phyloP scores from a whole-genome alignment of 2,888 invertebrate species.

The Flexamia atlantica region DNA sequence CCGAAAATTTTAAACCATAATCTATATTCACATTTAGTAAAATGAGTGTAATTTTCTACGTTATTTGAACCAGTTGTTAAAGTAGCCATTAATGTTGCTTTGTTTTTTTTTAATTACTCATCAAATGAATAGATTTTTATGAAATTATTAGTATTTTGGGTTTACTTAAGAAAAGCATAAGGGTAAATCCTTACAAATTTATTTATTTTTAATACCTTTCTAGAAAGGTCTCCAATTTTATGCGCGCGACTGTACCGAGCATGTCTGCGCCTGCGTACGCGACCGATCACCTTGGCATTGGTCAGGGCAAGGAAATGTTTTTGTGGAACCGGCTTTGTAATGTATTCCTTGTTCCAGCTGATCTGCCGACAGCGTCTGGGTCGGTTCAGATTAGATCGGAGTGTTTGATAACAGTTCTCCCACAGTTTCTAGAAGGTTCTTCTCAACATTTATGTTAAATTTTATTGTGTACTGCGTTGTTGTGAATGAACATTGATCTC shows the following conservation, averaged over 20 bases:
- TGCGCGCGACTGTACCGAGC: neutral
- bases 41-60: no score
- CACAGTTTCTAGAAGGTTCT: constrained; percentile 9
- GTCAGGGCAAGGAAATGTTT: neutral
- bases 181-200: no score
- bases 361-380: neutral
- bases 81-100: no score
- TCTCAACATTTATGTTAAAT: neutral
- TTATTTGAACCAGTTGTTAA: no score
- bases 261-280: constrained; percentile 11
- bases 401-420: neutral
- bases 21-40: no score
- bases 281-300: constrained; percentile 17
- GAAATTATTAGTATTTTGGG: no score
- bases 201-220: neutral
- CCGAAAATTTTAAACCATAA: no score
- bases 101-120: no score
- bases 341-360: constrained; percentile 36
- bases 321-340: constrained; percentile 35
- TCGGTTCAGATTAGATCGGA: neutral
- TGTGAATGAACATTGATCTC: constrained; percentile 23
- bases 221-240: neutral
- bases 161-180: no score
- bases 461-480: neutral
- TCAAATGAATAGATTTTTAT: no score